phyloP scores from a whole-genome alignment of 2,888 invertebrate genomes.

The Chironomus riparius region DNA sequence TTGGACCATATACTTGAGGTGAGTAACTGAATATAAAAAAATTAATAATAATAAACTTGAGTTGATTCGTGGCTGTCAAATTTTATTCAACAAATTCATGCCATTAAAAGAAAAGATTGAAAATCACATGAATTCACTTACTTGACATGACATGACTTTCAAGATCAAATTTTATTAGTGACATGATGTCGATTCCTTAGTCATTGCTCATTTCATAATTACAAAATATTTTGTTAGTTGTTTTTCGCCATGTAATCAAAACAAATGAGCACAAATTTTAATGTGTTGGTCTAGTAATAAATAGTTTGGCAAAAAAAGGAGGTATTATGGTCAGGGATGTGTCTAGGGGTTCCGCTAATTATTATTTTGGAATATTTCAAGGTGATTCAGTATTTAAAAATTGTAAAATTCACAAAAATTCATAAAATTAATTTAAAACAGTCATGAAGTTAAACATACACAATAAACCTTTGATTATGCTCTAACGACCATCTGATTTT shows the following conservation, averaged over 20 bases:
- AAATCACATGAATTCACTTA: too few species aligned
- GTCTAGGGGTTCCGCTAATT: too few species aligned
- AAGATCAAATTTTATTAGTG: not conserved
- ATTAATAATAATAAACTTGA: not conserved
- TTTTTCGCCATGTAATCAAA: not conserved
- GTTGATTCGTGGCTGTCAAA: not conserved
- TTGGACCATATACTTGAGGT: constrained; percentile 43
- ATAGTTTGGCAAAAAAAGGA: not conserved
- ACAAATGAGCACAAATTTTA: not conserved
- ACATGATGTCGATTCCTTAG: too few species aligned
- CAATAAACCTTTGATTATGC: too few species aligned
- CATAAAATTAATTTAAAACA: too few species aligned
- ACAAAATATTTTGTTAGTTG: not conserved
- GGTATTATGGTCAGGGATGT: too few species aligned
- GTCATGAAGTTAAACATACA: too few species aligned
- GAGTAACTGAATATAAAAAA: constrained; percentile 29
- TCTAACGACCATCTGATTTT: not conserved
- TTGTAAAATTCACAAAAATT: too few species aligned
- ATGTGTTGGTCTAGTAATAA: not conserved
- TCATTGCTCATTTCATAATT: not conserved
- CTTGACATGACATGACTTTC: not conserved
- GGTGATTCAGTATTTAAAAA: too few species aligned
- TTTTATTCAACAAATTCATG: not conserved
- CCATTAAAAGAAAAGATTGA: not conserved
- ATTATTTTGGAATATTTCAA: too few species aligned